phyloP scores from a whole-genome alignment of 2,797 vertebrate genomes.

The Clarias fuscus region DNA sequence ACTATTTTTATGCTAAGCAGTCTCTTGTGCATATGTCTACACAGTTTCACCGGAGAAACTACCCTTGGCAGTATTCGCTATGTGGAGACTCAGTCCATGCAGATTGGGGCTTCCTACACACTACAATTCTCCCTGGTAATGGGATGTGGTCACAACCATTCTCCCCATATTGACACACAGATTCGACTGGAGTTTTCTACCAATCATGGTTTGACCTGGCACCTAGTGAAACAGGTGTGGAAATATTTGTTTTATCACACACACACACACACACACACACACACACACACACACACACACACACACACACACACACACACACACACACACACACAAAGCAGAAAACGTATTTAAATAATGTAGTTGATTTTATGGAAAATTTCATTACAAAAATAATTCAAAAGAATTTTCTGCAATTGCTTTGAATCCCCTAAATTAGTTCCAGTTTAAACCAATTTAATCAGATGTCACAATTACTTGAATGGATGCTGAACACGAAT shows the following conservation, averaged over 20 bases:
- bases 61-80: constrained; percentile 93
- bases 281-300: not conserved
- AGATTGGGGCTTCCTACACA: constrained; percentile 94
- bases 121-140: constrained; percentile 97
- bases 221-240: constrained; percentile 94
- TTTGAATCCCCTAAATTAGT: not conserved
- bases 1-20: not conserved
- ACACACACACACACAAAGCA: not conserved
- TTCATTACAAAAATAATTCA: not conserved
- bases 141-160: constrained; percentile 89
- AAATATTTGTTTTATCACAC: not conserved
- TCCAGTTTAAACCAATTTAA: not conserved
- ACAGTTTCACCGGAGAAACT: constrained; percentile 94
- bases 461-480: not conserved
- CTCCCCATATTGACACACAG: constrained; percentile 94
- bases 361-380: too few species aligned
- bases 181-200: constrained; percentile 97
- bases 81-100: constrained; percentile 98
- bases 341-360: not conserved
- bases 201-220: constrained; percentile 98
- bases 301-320: not conserved
- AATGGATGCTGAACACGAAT: not conserved
- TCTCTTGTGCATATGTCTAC: constrained; percentile 40
- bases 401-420: not conserved
- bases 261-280: not conserved